A percentile compares a stretch with the other conserved stretches of the same genome.
phyloP scores from a whole-genome alignment of 2,888 invertebrate genomes.

The Julus scanicus region DNA sequence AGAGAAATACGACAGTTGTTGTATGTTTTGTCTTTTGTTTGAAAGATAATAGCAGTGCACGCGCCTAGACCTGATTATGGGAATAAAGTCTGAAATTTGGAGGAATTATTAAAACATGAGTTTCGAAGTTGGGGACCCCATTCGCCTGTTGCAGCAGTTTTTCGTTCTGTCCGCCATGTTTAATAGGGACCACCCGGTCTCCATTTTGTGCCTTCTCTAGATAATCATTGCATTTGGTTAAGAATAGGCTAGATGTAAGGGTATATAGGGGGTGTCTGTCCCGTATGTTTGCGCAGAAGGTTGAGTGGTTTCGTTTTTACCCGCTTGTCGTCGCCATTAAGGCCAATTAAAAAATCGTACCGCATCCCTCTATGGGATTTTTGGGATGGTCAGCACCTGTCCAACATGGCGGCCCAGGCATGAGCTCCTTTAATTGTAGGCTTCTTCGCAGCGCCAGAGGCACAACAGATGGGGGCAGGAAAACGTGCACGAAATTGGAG shows the following conservation, averaged over 20 bases:
- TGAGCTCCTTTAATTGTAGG: constrained; percentile 34
- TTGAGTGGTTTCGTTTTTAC: constrained; percentile 33
- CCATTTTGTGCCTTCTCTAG: background rate
- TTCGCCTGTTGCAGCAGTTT: background rate
- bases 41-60: background rate
- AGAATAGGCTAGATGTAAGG: background rate
- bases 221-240: constrained; percentile 26
- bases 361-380: constrained; percentile 33
- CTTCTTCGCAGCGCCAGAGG: constrained; percentile 8
- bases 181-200: constrained; percentile 33
- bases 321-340: constrained; percentile 33
- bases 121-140: background rate
- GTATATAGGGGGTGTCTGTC: background rate
- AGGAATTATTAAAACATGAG: background rate
- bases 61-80: background rate
- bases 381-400: constrained; percentile 33
- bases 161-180: background rate
- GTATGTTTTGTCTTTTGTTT: background rate
- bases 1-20: background rate
- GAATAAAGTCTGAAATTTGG: background rate
- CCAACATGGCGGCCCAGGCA: constrained; percentile 23
- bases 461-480: constrained; percentile 29
- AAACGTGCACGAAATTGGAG: constrained; percentile 38
- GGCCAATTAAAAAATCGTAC: constrained; percentile 33
- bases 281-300: constrained; percentile 25